These are phyloP conservation scores for Macaria notata DNA, from an alignment of 2,888 invertebrate genomes.

Conservation along the genomic window DNA sequence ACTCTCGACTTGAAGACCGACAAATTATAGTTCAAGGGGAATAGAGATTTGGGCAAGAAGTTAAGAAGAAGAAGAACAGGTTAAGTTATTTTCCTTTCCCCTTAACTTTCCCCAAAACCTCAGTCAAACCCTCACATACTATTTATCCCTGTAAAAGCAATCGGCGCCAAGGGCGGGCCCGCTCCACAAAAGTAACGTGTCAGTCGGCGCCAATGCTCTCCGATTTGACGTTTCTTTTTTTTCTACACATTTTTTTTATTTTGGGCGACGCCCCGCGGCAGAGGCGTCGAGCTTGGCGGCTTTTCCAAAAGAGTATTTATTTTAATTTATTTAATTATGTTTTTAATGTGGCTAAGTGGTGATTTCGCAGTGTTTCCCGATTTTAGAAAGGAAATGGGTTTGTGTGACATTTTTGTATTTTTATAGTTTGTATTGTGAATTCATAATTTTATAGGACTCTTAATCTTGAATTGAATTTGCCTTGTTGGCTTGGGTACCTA, in stretches of 20 bases:
- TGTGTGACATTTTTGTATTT: too few relatives aligned
- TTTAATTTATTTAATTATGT: constrained; percentile 48
- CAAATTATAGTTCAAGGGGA: too few relatives aligned
- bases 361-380: constrained; percentile 32
- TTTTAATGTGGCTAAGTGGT: constrained; percentile 34
- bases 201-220: constrained; percentile 73
- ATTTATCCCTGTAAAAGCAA: neutral
- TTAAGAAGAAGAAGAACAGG: too few relatives aligned
- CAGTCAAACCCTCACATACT: constrained; percentile 3
- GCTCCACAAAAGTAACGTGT: constrained; percentile 51
- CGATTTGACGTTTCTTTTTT: constrained; percentile 50
- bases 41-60: too few relatives aligned
- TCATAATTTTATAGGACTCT: too few relatives aligned
- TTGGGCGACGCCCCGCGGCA: constrained; percentile 57
- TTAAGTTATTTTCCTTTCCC: too few relatives aligned
- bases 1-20: too few relatives aligned
- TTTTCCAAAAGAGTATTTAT: constrained; percentile 39
- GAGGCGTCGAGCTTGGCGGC: constrained; percentile 38
- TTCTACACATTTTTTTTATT: constrained; percentile 52
- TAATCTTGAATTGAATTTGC: too few relatives aligned
- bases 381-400: neutral
- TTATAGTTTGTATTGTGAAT: too few relatives aligned
- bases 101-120: constrained; percentile 26
- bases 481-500: too few relatives aligned
- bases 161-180: constrained; percentile 68